phyloP scores from a whole-genome alignment of 2,797 vertebrate species.

The Melanotaenia pygmaea region DNA sequence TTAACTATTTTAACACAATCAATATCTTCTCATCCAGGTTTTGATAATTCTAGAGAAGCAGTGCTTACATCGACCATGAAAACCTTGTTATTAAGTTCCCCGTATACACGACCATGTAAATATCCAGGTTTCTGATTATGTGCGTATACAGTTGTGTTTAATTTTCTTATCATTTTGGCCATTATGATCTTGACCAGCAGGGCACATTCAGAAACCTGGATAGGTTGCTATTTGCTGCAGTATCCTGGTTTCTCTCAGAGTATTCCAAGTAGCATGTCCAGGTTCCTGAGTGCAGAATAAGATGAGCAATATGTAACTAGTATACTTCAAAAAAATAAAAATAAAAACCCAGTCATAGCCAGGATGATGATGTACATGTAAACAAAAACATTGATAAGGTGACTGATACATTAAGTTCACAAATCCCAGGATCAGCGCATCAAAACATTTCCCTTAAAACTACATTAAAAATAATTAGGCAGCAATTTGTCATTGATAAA shows the following conservation, averaged over 20 bases:
- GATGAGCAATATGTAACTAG: constrained; percentile 3
- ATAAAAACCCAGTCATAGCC: not conserved
- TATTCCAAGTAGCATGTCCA: not conserved
- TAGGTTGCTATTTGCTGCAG: not conserved
- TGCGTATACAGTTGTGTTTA: not conserved
- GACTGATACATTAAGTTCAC: constrained; percentile 43
- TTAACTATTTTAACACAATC: not conserved
- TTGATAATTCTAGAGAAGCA: not conserved
- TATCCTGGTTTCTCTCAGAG: not conserved
- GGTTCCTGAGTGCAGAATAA: constrained; percentile 1
- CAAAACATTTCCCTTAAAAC: constrained; percentile 53
- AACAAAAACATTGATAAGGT: constrained; percentile 59
- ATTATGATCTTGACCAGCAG: not conserved
- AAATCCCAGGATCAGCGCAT: constrained; percentile 55
- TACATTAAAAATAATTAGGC: constrained; percentile 36
- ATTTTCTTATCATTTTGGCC: not conserved
- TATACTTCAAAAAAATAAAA: not conserved
- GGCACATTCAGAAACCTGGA: not conserved
- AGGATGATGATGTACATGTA: constrained; percentile 1
- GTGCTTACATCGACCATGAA: not conserved
- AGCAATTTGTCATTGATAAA: constrained; percentile 56
- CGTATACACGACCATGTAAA: not conserved
- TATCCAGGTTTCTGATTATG: not conserved
- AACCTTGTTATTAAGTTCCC: not conserved
- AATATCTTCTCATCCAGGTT: not conserved